Evolutionary conservation across 2,797 vertebrate genomes (phyloP).

Genomic region (Anolis apletophallus): DNA sequence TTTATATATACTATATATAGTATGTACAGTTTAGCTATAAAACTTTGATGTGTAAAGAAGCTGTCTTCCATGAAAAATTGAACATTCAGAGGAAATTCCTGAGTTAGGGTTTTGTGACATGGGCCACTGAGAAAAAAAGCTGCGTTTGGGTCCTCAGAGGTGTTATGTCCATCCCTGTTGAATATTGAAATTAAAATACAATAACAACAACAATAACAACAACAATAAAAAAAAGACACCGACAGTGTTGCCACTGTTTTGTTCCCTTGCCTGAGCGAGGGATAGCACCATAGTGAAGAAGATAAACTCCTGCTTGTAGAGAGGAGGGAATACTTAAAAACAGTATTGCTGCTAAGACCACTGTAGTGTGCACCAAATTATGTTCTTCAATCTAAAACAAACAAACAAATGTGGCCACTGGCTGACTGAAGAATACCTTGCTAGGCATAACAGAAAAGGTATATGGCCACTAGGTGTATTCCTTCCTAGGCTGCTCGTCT

Average conservation of each 20-base stretch:
- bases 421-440: conserved; percentile 84
- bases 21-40: conserved; percentile 92
- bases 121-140: conserved; percentile 92
- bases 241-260: conserved; percentile 85
- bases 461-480: conserved; percentile 86
- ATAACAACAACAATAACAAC: conserved; percentile 69
- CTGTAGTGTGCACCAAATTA: conserved; percentile 97
- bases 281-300: conserved; percentile 95
- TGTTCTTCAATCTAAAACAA: conserved; percentile 77
- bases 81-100: conserved; percentile 99
- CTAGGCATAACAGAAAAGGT: conserved; percentile 74
- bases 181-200: conserved; percentile 87
- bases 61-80: conserved; percentile 92
- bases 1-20: conserved; percentile 87
- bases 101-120: conserved; percentile 98
- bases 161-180: conserved; percentile 89
- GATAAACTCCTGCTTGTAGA: conserved; percentile 87
- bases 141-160: conserved; percentile 95
- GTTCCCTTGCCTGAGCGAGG: conserved; percentile 84
- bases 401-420: conserved; percentile 88
- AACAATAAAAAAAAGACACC: conserved; percentile 75
- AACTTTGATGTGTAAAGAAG: conserved; percentile 90
- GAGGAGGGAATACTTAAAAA: conserved; percentile 91
- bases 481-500: conserved; percentile 96
- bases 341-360: conserved; percentile 99